Percentiles rank a stretch among this genome's conserved stretches.
phyloP scores from a whole-genome alignment of 2,888 invertebrate genomes.

The Leucoma salicis region DNA sequence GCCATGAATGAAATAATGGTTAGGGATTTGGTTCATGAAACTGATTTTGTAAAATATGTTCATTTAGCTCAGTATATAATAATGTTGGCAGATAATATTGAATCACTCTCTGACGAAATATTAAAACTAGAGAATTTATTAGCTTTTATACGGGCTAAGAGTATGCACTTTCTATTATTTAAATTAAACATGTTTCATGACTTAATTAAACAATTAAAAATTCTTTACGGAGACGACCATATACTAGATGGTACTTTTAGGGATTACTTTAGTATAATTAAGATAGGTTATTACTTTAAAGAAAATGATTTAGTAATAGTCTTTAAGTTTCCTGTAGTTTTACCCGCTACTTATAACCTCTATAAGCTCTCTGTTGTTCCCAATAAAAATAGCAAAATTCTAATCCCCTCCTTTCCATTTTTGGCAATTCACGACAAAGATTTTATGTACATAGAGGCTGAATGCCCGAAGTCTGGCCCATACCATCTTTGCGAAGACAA shows the following conservation, averaged over 20 bases:
- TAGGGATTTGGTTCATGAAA: too few species aligned
- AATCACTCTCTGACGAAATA: slow-evolving; percentile 7
- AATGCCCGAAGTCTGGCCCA: slow-evolving; percentile 16
- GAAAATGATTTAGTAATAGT: too few species aligned
- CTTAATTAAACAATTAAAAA: slow-evolving; percentile 17
- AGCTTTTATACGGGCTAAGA: slow-evolving; percentile 14
- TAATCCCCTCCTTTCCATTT: too few species aligned
- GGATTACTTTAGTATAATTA: slow-evolving; percentile 21
- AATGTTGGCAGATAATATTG: slow-evolving; percentile 8
- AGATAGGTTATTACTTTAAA: slow-evolving; percentile 14
- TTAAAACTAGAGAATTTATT: slow-evolving; percentile 14
- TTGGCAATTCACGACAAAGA: too few species aligned
- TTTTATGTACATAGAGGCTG: slow-evolving; percentile 21
- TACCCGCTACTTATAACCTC: too few species aligned
- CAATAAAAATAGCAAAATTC: slow-evolving; percentile 8
- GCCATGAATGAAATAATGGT: too few species aligned
- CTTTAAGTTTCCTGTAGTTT: too few species aligned
- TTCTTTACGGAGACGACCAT: slow-evolving; percentile 18
- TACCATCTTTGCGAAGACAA: too few species aligned
- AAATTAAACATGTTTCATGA: slow-evolving; percentile 4
- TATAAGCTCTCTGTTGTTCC: too few species aligned
- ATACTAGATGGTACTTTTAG: slow-evolving; percentile 16
- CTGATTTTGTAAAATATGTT: slow-evolving; percentile 3
- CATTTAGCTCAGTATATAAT: slow-evolving; percentile 7
- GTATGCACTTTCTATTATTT: slow-evolving; percentile 12